Evolutionary conservation across 2,797 vertebrate species (phyloP), one percentile per base, ranked within the genome.

Genomic region (Galaxias olidus): DNA sequence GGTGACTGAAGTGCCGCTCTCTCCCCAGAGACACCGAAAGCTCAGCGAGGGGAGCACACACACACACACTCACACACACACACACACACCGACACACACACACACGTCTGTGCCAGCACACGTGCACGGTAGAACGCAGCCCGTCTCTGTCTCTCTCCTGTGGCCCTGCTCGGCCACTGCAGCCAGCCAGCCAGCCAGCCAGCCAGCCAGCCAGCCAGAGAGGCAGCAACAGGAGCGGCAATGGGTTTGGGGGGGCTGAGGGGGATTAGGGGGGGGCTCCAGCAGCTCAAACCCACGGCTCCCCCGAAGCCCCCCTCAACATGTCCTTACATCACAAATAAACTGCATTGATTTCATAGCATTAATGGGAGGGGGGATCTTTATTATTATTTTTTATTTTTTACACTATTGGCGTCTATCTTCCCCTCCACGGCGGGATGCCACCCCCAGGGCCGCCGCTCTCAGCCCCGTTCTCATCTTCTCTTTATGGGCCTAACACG

Each of bases 1-100:
- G 84, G 85, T 76, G 64, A 86, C 83, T 83, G 77, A 84, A 88
- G 80, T 81, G 81, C 41, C 72, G 71, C 81, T 84, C 81, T 72
- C 83, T 84, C 74, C 78, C 45, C 58, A 15, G 49, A 79, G 76
- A 81, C 80, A 84, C 82, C 78, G 79, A 79, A 50, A 74, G 82
- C 80, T 72, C 73, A 68, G 59, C 55, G 63, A 15, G 49, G 14
- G n/a, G 49, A 49, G 49, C 56, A 43, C 41, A n/a, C 12, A 43
- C n/a, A 15, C 56, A 43, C 58, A 55, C 59, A 51, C 42, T 20
- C 51, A 53, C 58, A 62, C 52, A 20, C 64, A 40, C 59, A 56
- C 59, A 11, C 64, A 45, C 18, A 50, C 66, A 55, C 62, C 56
- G 50, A 54, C 41, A 64, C 60, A 41, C 48, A 56, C 61, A 44